Conservation (phyloP, 1,140 invertebrate genomes). For the Tetramorium parvispinum region DNA sequence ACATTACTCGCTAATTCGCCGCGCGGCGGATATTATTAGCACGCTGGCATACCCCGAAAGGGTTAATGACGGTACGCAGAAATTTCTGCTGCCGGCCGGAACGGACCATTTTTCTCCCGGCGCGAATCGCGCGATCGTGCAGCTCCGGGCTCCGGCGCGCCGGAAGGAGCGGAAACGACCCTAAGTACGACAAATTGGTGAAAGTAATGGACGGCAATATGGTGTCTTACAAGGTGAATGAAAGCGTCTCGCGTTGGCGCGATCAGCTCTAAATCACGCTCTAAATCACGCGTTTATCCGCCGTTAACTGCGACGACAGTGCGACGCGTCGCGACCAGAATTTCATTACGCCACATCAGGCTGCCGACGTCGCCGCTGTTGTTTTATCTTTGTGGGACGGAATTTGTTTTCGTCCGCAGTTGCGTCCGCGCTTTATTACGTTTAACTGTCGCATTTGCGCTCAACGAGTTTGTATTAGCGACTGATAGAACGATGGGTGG, state of each 20-base stretch:
- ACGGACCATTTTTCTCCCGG: conserved; percentile 39
- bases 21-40: neutral
- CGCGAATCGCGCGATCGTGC: neutral
- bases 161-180: conserved; percentile 38
- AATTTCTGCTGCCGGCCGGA: conserved; percentile 17
- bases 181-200: conserved; percentile 48
- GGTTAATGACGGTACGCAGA: conserved; percentile 33
- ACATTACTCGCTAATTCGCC: neutral
- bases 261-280: conserved; percentile 58
- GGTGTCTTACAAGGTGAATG: conserved; percentile 39
- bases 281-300: conserved; percentile 30
- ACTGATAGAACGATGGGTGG: conserved; percentile 18
- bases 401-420: conserved; percentile 39
- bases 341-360: conserved; percentile 56
- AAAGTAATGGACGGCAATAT: conserved; percentile 37
- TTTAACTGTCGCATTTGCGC: conserved; percentile 49
- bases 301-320: conserved; percentile 37
- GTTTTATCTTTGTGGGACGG: conserved; percentile 38
- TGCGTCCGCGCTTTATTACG: conserved; percentile 36
- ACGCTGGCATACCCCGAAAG: neutral
- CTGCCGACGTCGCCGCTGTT: neutral
- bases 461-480: conserved; percentile 39
- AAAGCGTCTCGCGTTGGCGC: conserved; percentile 53
- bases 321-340: conserved; percentile 42
- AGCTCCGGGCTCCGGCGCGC: neutral